Evolutionary conservation across 2,888 invertebrate genomes (phyloP).

Genomic region (Cataglyphis cursor): DNA sequence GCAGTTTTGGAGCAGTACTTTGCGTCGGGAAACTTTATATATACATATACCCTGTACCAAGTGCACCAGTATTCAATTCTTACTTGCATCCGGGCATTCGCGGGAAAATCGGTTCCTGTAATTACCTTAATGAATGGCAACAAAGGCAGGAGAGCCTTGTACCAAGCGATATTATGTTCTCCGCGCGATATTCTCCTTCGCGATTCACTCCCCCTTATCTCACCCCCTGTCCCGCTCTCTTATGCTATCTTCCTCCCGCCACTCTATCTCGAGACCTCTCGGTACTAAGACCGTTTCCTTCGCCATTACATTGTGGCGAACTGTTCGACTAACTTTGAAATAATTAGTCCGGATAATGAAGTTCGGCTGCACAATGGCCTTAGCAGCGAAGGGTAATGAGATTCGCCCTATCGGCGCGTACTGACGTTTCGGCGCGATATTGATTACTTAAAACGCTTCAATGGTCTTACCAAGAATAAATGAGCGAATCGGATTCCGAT

Average conservation of each 20-base stretch:
- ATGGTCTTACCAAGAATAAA: constrained; percentile 64
- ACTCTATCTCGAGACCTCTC: constrained; percentile 68
- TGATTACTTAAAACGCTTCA: constrained; percentile 78
- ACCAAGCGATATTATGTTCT: constrained; percentile 76
- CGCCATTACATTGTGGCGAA: constrained; percentile 84
- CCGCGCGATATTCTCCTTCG: constrained; percentile 57
- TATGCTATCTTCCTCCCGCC: constrained; percentile 34
- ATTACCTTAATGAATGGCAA: constrained; percentile 82
- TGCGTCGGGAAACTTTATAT: constrained; percentile 21
- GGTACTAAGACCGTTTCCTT: constrained; percentile 80
- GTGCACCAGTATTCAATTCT: constrained; percentile 71
- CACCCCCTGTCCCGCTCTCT: constrained; percentile 20
- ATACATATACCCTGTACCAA: neutral
- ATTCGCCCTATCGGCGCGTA: constrained; percentile 75
- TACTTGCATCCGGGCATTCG: constrained; percentile 65
- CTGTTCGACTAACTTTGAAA: constrained; percentile 85
- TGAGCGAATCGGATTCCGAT: constrained; percentile 65
- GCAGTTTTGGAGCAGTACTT: constrained; percentile 23
- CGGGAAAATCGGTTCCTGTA: constrained; percentile 79
- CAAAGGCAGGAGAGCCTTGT: constrained; percentile 72
- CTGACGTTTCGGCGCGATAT: constrained; percentile 79
- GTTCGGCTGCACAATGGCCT: constrained; percentile 82
- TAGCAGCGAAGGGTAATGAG: constrained; percentile 80
- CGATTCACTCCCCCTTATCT: constrained; percentile 35
- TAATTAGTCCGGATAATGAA: constrained; percentile 85